phyloP scores from a whole-genome alignment of 1,140 invertebrate genomes.

The Nebria ingens region DNA sequence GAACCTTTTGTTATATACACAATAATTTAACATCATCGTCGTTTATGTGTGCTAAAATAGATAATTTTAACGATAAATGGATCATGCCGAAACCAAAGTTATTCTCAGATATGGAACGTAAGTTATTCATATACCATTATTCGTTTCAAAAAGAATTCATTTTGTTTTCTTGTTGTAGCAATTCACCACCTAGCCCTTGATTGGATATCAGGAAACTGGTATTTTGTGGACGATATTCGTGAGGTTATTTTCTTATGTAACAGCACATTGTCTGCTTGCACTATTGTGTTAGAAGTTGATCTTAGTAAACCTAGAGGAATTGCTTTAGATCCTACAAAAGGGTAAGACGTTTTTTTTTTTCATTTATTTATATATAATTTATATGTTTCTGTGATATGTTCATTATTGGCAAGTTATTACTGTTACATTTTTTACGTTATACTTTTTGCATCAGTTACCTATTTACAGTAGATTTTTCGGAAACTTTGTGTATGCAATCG shows the following conservation, averaged over 20 bases:
- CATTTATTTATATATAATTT: neutral
- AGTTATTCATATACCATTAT: too few species aligned
- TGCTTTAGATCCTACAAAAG: constrained; percentile 69
- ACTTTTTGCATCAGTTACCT: too few species aligned
- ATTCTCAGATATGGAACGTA: constrained; percentile 46
- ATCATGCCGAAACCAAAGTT: constrained; percentile 42
- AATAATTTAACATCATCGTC: constrained; percentile 41
- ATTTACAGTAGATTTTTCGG: too few species aligned
- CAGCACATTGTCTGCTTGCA: constrained; percentile 48
- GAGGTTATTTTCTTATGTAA: constrained; percentile 64
- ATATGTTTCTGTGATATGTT: too few species aligned
- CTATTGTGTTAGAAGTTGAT: constrained; percentile 54
- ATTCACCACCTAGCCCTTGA: constrained; percentile 67
- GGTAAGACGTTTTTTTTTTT: constrained; percentile 33
- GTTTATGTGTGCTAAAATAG: constrained; percentile 48
- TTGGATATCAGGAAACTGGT: constrained; percentile 79
- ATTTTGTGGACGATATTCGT: constrained; percentile 66
- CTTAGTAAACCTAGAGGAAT: constrained; percentile 65
- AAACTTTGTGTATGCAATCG: too few species aligned
- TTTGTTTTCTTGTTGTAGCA: constrained; percentile 33
- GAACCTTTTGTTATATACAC: constrained; percentile 58
- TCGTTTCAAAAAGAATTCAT: neutral
- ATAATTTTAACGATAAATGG: constrained; percentile 47
- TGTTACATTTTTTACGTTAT: too few species aligned
- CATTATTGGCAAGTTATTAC: too few species aligned